phyloP scores from a whole-genome alignment of 1,140 invertebrate genomes.

The Drosophila lowei region DNA sequence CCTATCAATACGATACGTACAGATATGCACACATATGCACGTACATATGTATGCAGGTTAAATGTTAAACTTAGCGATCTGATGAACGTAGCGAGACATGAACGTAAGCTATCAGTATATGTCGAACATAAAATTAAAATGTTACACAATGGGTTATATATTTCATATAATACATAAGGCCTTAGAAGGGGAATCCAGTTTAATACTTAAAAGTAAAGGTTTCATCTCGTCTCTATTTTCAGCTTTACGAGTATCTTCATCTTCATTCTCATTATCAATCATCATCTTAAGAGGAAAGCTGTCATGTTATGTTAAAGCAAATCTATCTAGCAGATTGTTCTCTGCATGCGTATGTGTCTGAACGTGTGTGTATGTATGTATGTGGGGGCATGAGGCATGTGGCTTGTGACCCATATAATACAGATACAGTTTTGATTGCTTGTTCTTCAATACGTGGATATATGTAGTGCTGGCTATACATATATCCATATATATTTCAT shows the following conservation, averaged over 20 bases:
- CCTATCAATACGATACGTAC: slow-evolving; percentile 6
- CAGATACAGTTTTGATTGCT: slow-evolving; percentile 52
- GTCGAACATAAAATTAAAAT: slow-evolving; percentile 59
- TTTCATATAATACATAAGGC: slow-evolving; percentile 79
- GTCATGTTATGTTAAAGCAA: slow-evolving; percentile 35
- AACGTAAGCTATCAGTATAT: slow-evolving; percentile 67
- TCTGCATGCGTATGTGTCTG: slow-evolving; percentile 45
- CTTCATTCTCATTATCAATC: slow-evolving; percentile 9
- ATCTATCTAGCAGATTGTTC: slow-evolving; percentile 32
- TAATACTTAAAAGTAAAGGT: slow-evolving; percentile 57
- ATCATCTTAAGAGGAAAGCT: slow-evolving; percentile 13
- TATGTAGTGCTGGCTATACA: slow-evolving; percentile 48
- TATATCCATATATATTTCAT: slow-evolving; percentile 44
- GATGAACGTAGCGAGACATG: slow-evolving; percentile 34
- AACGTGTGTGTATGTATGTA: slow-evolving; percentile 9
- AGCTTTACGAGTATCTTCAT: no score
- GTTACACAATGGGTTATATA: slow-evolving; percentile 68
- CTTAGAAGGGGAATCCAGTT: slow-evolving; percentile 50
- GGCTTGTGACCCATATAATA: slow-evolving; percentile 74
- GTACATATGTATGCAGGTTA: slow-evolving; percentile 23
- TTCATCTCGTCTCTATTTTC: slow-evolving; percentile 16
- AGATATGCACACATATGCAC: background rate
- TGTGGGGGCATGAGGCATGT: slow-evolving; percentile 27
- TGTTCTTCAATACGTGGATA: slow-evolving; percentile 40
- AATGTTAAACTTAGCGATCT: slow-evolving; percentile 64